Evolutionary conservation across 2,797 vertebrate species (phyloP), one percentile per base, ranked within the genome.

Genomic region (Percopsis omiscomaycus): DNA sequence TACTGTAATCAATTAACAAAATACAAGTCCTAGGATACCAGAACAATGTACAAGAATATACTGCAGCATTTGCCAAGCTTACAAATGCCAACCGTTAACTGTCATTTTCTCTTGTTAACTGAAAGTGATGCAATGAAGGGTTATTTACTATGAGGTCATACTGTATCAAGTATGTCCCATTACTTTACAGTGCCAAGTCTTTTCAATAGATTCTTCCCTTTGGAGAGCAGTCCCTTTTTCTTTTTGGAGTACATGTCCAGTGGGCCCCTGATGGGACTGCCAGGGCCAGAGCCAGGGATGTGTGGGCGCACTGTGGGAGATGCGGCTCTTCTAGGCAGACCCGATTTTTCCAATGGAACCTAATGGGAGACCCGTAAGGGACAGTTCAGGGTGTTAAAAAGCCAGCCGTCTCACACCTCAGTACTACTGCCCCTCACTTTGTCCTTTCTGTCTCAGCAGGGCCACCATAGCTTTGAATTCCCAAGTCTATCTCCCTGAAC

Each of bases 211-310:
- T 93, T 95, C 95, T 96, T 97, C 90, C 96, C 94, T 94, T 95
- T 96, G 93, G 92, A 96, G 92, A 97, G 93, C 85, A 96, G 95
- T 93, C 96, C 95, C 92, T 93, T 96, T 94, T 93, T 96, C 95
- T 94, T 95, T 95, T 92, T 93, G 91, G 93, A 92, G 92, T 93
- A 79, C 90, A 93, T 87, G 86, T 94, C 94, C 93, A 91, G 92
- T 75, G 88, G 84, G 93, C 91, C 92, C 92, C 93, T 92, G 92
- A 93, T 87, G 78, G 94, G 93, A 86, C 94, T 90, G 85, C 93
- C 91, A 84, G 95, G 92, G 90, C 93, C 94, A 70, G 94, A 93
- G 91, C 92, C 93, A 77, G 90, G 90, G 90, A 92, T 86, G 81
- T 85, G 86, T 85, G 94, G 95, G 84, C 90, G 92, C 81, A 87